Percentiles rank a stretch among this genome's conserved stretches.
These are phyloP conservation scores for Trichechus manatus DNA, from an alignment of 2,113 vertebrate species.

Conservation along the genomic window DNA sequence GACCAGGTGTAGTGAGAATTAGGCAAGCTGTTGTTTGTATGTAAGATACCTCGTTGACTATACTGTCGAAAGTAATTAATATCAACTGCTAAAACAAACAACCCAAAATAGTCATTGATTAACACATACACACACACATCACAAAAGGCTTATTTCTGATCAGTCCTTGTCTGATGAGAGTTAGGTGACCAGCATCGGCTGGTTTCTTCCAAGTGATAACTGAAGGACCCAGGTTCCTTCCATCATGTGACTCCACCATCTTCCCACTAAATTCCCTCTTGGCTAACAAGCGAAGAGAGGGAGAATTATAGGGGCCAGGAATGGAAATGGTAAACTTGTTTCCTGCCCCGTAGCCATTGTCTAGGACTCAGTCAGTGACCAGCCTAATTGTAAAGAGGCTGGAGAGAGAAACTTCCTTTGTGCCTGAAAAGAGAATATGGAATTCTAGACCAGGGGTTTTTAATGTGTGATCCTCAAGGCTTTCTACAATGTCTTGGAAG, in stretches of 20 bases:
- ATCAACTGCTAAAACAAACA: slow-evolving; percentile 5
- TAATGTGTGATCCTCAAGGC: not conserved
- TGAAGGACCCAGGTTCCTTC: not conserved
- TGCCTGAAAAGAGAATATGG: not conserved
- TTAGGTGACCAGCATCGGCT: not conserved
- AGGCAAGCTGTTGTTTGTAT: not conserved
- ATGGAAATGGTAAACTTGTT: not conserved
- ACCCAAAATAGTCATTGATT: not conserved
- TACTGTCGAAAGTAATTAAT: slow-evolving; percentile 30
- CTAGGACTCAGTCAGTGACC: not conserved
- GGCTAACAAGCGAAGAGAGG: not conserved
- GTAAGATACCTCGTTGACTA: not conserved
- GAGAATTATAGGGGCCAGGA: not conserved
- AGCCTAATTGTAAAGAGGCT: not conserved
- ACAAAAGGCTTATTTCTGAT: not conserved
- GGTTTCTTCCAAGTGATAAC: not conserved
- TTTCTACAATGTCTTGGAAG: slow-evolving; percentile 27
- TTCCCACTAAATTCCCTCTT: slow-evolving; percentile 17
- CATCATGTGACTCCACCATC: not conserved
- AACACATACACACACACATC: not conserved
- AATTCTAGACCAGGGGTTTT: not conserved
- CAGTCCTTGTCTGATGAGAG: not conserved
- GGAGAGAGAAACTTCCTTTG: not conserved
- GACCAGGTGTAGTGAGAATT: not conserved
- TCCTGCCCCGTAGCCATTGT: not conserved